Base-by-base conservation (phyloP, 2,113 vertebrate genomes). In the Pterophyllum scalare region DNA sequence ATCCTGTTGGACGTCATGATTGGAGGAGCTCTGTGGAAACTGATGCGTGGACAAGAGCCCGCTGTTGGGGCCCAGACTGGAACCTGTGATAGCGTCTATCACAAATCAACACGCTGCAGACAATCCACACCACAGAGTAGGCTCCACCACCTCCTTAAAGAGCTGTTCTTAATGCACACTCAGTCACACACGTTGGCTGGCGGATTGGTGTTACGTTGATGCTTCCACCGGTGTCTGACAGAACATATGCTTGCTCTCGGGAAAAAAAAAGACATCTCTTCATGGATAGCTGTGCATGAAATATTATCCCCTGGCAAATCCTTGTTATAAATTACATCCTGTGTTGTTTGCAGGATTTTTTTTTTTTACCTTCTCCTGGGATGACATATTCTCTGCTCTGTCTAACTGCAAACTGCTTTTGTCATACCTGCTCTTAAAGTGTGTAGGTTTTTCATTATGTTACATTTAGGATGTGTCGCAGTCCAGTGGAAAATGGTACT, bases 271-370 rank as follows among this genome's bases (percentile, higher is more conserved):
- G 82, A 88, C 87, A 85, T 89, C 84, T 90, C 91, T 94, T 93
- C 89, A 91, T 84, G 92, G 90, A 93, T 87, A 91, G 75, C 85
- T 57, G 91, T 89, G 93, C 90, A 62, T 93, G 91, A 93, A 94
- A 94, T 90, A 87, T 81, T 75, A 87, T 93, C 91, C 84, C 93
- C 78, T 75, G 93, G 79, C 89, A 74, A 82, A 92, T 84, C 85
- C 79, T 86, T 70, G 77, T 83, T 87, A 92, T 88, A 87, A 91
- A 89, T 91, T 86, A 82, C 90, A 83, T 93, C 84, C 78, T 35
- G 56, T 86, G 65, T 84, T 92, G 74, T 87, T 86, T 87, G 77
- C 76, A 49, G 85, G 20, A 59, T 81, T 35, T 35, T 80, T 83
- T 80, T 80, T 83, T 80, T 61, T 62, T 26, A 88, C 88, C 87